Percentiles rank a stretch among this genome's conserved stretches.
These are phyloP conservation scores for Acleris sparsana DNA, from an alignment of 2,888 invertebrate genomes.

Conservation along the genomic window DNA sequence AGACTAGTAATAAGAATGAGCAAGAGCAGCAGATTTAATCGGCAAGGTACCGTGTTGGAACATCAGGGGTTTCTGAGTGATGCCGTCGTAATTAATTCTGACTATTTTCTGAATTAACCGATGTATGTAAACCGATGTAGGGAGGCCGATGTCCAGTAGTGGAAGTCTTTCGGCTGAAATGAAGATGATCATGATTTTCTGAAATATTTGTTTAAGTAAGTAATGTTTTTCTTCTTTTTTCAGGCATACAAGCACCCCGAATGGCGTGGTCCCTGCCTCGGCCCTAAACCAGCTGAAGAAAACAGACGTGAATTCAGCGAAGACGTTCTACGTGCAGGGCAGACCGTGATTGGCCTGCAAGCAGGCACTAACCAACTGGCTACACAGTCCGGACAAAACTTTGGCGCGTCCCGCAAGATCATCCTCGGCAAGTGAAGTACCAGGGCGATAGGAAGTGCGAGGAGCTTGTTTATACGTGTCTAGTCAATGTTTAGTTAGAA, in stretches of 20 bases:
- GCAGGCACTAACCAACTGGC: slow-evolving; percentile 94
- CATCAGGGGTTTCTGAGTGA: no score
- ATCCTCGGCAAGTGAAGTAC: slow-evolving; percentile 87
- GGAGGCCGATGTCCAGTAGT: no score
- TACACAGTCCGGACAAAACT: slow-evolving; percentile 93
- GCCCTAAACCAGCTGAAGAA: slow-evolving; percentile 94
- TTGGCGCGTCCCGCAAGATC: slow-evolving; percentile 93
- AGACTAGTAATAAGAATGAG: no score
- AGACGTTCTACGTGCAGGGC: slow-evolving; percentile 91
- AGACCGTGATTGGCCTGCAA: slow-evolving; percentile 93
- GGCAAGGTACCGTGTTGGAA: no score
- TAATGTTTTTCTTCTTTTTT: neutral
- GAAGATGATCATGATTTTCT: no score
- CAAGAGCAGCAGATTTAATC: no score
- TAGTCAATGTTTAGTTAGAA: slow-evolving; percentile 20
- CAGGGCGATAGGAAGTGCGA: slow-evolving; percentile 37
- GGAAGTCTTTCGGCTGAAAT: no score
- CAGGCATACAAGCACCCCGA: slow-evolving; percentile 92
- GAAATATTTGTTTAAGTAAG: no score
- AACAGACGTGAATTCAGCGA: slow-evolving; percentile 92
- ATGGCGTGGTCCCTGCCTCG: slow-evolving; percentile 91
- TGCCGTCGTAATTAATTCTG: no score
- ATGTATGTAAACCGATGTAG: no score
- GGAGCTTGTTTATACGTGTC: slow-evolving; percentile 9
- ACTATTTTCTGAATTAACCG: no score